Evolutionary conservation across 1,140 invertebrate species (phyloP), one percentile per base, ranked within the genome.

Genomic region (Aphelenchoides besseyi): DNA sequence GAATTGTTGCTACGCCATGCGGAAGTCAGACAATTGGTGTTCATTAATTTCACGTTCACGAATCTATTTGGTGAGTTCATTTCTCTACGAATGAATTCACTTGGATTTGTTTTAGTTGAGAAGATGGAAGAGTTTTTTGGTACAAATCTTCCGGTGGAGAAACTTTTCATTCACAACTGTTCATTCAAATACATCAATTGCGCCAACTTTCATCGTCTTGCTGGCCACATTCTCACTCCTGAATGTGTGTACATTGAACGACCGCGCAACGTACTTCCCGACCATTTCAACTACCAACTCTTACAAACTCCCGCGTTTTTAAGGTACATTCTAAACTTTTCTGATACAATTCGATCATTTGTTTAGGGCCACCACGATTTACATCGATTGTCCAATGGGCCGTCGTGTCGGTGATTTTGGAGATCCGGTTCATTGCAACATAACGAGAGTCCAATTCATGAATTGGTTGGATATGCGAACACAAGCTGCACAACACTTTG

Each of bases 41-140:
- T 59, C 18, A 59, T 59, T 33, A 18, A 59, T 23, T 59, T 59
- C 18, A 18, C 55, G 18, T 59, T 59, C 18, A 59, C 55, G 55
- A 23, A 59, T 5, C 18, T 59, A 16, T 59, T 59, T 33, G n/a
- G n/a, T n/a, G n/a, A n/a, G n/a, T n/a, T n/a, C n/a, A n/a, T n/a
- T n/a, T n/a, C n/a, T n/a, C n/a, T n/a, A n/a, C n/a, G n/a, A n/a
- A n/a, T n/a, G n/a, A n/a, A n/a, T n/a, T n/a, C n/a, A n/a, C n/a
- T n/a, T n/a, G n/a, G n/a, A n/a, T n/a, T n/a, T n/a, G n/a, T n/a
- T n/a, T n/a, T n/a, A n/a, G 55, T 59, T 33, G 55, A 59, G 18
- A 59, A 59, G 55, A 8, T 59, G 5, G 55, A 59, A 33, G 55
- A 59, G 18, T 59, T 8, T 23, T 33, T 59, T 33, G 55, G 55